These are phyloP conservation scores for Sebastiscus albofasciatus DNA, from an alignment of 2,797 vertebrate species.

Conservation along the genomic window DNA sequence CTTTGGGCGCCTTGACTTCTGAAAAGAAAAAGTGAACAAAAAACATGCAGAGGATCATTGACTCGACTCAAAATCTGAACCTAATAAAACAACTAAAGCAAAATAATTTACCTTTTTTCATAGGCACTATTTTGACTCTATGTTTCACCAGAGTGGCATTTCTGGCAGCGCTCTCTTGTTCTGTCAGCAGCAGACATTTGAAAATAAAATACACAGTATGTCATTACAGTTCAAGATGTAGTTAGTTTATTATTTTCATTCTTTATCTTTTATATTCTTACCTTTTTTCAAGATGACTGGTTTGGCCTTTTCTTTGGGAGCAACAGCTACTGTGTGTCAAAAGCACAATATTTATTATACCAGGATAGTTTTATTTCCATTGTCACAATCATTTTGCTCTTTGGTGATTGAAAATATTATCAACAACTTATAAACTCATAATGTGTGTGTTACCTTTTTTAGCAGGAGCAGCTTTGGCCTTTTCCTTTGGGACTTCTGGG, in stretches of 20 bases:
- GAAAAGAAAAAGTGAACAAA: not conserved
- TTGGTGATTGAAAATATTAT: not conserved
- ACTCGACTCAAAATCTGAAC: not conserved
- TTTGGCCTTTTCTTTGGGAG: constrained; percentile 60
- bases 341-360: not conserved
- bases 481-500: constrained; percentile 55
- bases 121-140: constrained; percentile 56
- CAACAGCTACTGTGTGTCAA: constrained; percentile 49
- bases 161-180: constrained; percentile 25
- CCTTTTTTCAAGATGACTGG: constrained; percentile 60
- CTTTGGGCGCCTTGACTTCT: constrained; percentile 43
- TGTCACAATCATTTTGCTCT: not conserved
- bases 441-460: constrained; percentile 54
- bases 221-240: not conserved
- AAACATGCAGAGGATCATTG: not conserved
- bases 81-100: not conserved
- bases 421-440: not conserved
- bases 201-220: not conserved
- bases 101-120: constrained; percentile 59
- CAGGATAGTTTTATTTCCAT: not conserved
- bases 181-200: constrained; percentile 13
- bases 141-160: constrained; percentile 58
- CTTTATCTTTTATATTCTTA: not conserved
- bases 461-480: constrained; percentile 46
- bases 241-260: not conserved